Percentiles rank a stretch among this genome's conserved stretches.
Evolutionary conservation across 30 jellyfish, hydroid and myxozoan genomes (phyloP).

Genomic region (Phacellophora camtschatica): DNA sequence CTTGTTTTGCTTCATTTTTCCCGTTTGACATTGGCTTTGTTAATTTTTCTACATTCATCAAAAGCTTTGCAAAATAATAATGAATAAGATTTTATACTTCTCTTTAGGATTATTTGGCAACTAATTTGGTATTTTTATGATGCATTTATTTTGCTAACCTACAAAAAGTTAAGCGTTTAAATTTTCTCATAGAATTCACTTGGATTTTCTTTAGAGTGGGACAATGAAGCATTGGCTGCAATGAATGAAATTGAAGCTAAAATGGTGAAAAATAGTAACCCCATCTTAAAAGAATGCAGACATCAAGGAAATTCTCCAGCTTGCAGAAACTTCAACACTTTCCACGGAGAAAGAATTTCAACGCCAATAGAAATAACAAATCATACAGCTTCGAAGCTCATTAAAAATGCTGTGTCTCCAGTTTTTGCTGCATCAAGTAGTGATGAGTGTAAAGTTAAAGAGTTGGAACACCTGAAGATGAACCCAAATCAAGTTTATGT

Average conservation of each 20-base stretch:
- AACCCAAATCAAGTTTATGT: neutral
- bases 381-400: neutral
- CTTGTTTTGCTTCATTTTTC: no score
- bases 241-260: conserved; percentile 1
- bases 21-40: no score
- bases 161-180: no score
- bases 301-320: no score
- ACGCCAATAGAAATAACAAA: conserved; percentile 22
- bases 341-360: conserved; percentile 12
- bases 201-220: conserved; percentile 24
- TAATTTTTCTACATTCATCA: no score
- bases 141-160: no score
- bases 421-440: neutral
- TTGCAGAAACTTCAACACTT: neutral
- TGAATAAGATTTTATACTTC: no score
- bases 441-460: neutral
- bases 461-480: neutral
- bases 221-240: neutral
- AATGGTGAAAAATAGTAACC: neutral
- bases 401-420: conserved; percentile 14
- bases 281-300: no score
- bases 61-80: no score
- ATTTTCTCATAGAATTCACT: neutral
- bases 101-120: no score
- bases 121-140: no score